Percentiles rank a stretch among this genome's conserved stretches.
Conservation (phyloP, 2,797 vertebrate genomes). For the Amniataba percoides region DNA sequence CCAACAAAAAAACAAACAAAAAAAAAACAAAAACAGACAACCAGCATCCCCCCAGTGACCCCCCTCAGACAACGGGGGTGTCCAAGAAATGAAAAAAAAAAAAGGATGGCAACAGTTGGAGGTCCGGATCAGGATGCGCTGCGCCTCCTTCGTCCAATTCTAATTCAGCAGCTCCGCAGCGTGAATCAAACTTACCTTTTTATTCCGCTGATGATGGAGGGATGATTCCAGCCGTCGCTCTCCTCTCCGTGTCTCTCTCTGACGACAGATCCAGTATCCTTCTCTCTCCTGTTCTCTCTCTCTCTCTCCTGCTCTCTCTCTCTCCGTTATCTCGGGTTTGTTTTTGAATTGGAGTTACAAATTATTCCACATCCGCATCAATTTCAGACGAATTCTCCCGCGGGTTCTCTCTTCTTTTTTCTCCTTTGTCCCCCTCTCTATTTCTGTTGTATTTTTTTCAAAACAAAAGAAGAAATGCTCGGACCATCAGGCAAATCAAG, state of each 20-base stretch:
- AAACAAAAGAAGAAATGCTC: conserved; percentile 32
- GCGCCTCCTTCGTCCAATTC: conserved; percentile 38
- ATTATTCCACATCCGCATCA: conserved; percentile 79
- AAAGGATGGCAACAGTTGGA: conserved; percentile 84
- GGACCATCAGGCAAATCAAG: conserved; percentile 65
- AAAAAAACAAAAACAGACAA: conserved; percentile 37
- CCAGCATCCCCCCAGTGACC: not conserved
- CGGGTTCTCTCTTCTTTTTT: conserved; percentile 27
- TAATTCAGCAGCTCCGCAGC: conserved; percentile 20
- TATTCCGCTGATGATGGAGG: conserved; percentile 27
- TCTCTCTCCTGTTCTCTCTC: conserved; percentile 15
- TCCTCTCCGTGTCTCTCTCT: conserved; percentile 48
- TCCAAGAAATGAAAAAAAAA: not conserved
- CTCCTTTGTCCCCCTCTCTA: conserved; percentile 9
- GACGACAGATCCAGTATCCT: conserved; percentile 69
- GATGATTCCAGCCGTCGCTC: conserved; percentile 42
- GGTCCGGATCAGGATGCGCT: conserved; percentile 50
- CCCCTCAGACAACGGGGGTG: not conserved
- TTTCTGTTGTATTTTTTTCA: not conserved
- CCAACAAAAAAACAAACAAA: no score
- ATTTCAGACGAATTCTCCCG: conserved; percentile 29
- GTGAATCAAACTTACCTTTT: conserved; percentile 77
- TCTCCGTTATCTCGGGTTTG: conserved; percentile 72
- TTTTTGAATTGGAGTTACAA: conserved; percentile 65
- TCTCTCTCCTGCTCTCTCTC: conserved; percentile 46